Base-by-base conservation (phyloP, 2,113 vertebrate genomes). In the Scolopax mira region DNA sequence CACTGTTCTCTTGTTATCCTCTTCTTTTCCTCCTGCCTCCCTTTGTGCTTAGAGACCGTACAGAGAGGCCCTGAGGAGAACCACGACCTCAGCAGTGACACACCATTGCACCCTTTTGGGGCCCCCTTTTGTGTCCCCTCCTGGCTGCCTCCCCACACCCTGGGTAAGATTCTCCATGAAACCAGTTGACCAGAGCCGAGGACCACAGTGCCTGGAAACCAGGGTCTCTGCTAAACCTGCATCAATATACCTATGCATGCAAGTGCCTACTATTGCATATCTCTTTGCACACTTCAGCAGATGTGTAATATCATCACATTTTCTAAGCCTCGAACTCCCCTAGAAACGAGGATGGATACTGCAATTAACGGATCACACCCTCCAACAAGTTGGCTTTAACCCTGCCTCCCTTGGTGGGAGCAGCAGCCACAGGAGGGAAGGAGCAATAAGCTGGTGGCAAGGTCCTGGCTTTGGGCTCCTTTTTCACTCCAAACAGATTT, bases 1-100 rank as follows among this genome's bases (percentile, higher is more conserved):
- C 41, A 2, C 5, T 15, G 33, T 21, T 64, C 73, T 55, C 33
- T 49, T 0, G 1, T 11, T 28, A 18, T 4, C 17, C 24, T 61
- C 28, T 55, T 31, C 5, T 15, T 57, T 33, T 19, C 74, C n/a
- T 73, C 52, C n/a, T 44, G 37, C 52, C 31, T n/a, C 52, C 11
- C 65, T 27, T 48, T 3, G 0, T 30, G 24, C 42, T 49, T 57
- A 16, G 28, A 61, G 31, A 9, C 7, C 1, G 0, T 10, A 18
- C 39, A 19, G n/a, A n/a, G 82, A 6, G 1, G 3, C 23, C 23
- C 48, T 11, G 22, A n/a, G 41, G 60, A 70, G n/a, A 9, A 5
- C n/a, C 64, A 37, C n/a, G 18, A 23, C 23, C 52, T 58, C 69
- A 44, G 31, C 54, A 42, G 3, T 24, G 66, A 5, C 37, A 39